A percentile compares a stretch with the other conserved stretches of the same genome.
phyloP scores from a whole-genome alignment of 2,888 invertebrate genomes.

The Plagodis dolabraria region DNA sequence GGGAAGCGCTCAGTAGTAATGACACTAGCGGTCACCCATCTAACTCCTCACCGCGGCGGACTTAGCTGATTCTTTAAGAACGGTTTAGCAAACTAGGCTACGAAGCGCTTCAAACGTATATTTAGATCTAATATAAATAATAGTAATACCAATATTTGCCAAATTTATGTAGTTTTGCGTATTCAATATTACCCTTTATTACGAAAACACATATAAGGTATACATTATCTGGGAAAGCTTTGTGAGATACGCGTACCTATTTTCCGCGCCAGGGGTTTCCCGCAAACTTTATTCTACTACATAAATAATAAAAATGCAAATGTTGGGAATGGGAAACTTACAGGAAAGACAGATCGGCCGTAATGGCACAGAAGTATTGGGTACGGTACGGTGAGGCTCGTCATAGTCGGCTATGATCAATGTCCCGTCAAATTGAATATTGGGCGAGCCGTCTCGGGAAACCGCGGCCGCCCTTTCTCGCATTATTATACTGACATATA shows the following conservation, averaged over 20 bases:
- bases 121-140: no score
- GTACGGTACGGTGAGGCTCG: slow-evolving; percentile 53
- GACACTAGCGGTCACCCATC: no score
- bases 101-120: no score
- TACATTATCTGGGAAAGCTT: slow-evolving; percentile 21
- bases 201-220: slow-evolving; percentile 14
- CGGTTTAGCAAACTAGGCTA: no score
- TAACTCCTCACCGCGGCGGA: no score
- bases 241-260: slow-evolving; percentile 19
- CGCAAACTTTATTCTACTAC: slow-evolving; percentile 29
- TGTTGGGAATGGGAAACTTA: slow-evolving; percentile 41
- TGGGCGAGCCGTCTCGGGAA: slow-evolving; percentile 50
- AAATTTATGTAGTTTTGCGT: slow-evolving; percentile 7
- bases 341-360: slow-evolving; percentile 46
- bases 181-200: slow-evolving; percentile 21
- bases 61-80: no score
- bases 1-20: no score
- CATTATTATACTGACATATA: slow-evolving; percentile 24
- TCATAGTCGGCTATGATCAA: slow-evolving; percentile 67
- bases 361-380: slow-evolving; percentile 56
- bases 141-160: no score
- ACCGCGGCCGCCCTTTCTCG: slow-evolving; percentile 29
- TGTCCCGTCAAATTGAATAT: slow-evolving; percentile 75
- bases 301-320: slow-evolving; percentile 44
- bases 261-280: slow-evolving; percentile 23